phyloP scores from a whole-genome alignment of 1,140 invertebrate species.

The Drosophila teissieri region DNA sequence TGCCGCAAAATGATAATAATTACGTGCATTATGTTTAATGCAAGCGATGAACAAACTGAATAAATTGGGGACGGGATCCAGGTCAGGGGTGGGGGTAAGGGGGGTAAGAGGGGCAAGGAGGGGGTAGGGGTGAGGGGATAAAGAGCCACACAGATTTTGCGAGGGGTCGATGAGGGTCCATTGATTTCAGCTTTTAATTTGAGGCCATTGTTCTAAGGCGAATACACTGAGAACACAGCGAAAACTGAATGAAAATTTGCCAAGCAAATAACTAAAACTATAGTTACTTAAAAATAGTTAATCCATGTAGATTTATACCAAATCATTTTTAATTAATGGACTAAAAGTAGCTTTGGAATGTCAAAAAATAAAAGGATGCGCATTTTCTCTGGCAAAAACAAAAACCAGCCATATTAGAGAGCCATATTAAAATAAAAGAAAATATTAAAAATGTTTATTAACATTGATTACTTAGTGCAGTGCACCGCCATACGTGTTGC shows the following conservation, averaged over 20 bases:
- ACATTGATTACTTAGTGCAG: neutral
- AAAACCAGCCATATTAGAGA: too few species aligned
- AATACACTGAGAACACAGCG: neutral
- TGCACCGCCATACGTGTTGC: conserved; percentile 3
- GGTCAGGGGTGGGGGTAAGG: too few species aligned
- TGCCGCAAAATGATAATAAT: conserved; percentile 78
- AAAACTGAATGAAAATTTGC: neutral
- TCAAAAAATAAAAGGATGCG: too few species aligned
- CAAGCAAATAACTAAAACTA: neutral
- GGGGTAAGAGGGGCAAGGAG: too few species aligned
- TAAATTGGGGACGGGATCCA: conserved; percentile 3
- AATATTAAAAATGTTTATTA: neutral
- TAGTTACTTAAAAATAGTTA: too few species aligned
- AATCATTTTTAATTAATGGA: too few species aligned
- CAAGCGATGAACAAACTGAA: conserved; percentile 51
- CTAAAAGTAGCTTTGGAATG: neutral
- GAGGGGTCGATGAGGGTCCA: conserved; percentile 46
- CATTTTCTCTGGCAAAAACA: too few species aligned
- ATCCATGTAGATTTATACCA: too few species aligned
- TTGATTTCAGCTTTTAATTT: conserved; percentile 80
- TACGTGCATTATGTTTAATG: conserved; percentile 80
- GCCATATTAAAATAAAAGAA: too few species aligned
- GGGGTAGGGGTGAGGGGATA: too few species aligned
- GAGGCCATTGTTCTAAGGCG: conserved; percentile 77
- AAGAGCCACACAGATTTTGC: neutral